Percentiles rank a stretch among this genome's conserved stretches.
These are phyloP conservation scores for Salmo trutta DNA, from an alignment of 2,797 vertebrate species.

Conservation along the genomic window DNA sequence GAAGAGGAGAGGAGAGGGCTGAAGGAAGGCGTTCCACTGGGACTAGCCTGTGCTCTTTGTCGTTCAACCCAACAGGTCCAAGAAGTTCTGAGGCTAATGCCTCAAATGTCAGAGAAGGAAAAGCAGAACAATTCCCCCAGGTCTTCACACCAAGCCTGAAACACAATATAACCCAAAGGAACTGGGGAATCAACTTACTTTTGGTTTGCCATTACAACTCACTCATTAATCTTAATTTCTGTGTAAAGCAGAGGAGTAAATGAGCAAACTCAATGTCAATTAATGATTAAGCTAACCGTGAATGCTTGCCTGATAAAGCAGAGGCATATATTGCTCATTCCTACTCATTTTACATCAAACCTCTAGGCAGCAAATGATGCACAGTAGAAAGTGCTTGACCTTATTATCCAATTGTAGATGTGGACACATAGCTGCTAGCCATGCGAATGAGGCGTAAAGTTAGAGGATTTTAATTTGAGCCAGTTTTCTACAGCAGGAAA, in stretches of 20 bases:
- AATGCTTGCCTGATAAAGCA: background rate
- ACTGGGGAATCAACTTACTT: slow-evolving; percentile 40
- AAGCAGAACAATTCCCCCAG: slow-evolving; percentile 1
- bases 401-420: background rate
- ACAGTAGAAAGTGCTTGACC: background rate
- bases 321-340: background rate
- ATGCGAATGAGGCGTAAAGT: background rate
- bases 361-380: slow-evolving; percentile 4
- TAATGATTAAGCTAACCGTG: background rate
- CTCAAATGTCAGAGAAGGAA: background rate
- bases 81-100: background rate
- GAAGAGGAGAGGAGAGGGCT: slow-evolving; percentile 25
- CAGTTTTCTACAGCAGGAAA: too few relatives aligned
- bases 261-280: background rate
- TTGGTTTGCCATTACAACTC: background rate
- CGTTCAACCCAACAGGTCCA: slow-evolving; percentile 34
- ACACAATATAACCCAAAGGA: slow-evolving; percentile 53
- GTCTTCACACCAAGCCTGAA: slow-evolving; percentile 24
- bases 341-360: background rate
- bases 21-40: slow-evolving; percentile 18
- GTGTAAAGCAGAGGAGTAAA: background rate
- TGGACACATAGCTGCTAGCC: background rate
- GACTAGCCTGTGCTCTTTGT: slow-evolving; percentile 39
- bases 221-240: background rate
- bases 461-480: too few relatives aligned